phyloP scores from a whole-genome alignment of 2,113 vertebrate species.

The Anolis carolinensis region DNA sequence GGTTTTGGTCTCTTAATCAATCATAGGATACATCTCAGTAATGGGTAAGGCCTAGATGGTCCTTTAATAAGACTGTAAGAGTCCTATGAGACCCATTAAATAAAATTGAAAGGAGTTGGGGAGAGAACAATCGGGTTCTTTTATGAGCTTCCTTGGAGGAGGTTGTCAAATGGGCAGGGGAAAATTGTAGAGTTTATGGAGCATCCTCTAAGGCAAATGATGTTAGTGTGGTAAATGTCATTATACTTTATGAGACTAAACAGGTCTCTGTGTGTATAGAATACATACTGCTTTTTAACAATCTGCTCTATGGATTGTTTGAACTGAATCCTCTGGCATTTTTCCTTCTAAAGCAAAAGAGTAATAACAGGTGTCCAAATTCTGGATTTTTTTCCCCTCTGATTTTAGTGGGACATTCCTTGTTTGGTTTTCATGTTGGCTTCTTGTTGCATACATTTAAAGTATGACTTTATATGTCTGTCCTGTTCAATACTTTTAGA shows the following conservation, averaged over 20 bases:
- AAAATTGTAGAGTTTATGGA: conserved; percentile 19
- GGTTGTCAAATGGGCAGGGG: conserved; percentile 3
- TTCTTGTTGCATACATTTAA: neutral
- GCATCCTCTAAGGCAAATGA: neutral
- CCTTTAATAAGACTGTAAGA: conserved; percentile 25
- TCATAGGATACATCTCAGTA: conserved; percentile 20
- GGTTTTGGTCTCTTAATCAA: conserved; percentile 14
- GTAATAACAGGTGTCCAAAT: neutral
- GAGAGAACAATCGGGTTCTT: conserved; percentile 18
- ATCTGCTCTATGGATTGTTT: neutral
- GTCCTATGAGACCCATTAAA: conserved; percentile 21
- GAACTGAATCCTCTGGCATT: neutral
- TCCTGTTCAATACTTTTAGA: neutral
- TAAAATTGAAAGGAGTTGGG: conserved; percentile 1
- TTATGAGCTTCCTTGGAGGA: conserved; percentile 14
- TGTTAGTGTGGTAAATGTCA: conserved; percentile 25
- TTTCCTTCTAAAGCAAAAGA: neutral
- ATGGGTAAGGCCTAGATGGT: conserved; percentile 4
- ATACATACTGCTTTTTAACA: conserved; percentile 18
- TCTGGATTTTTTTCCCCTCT: neutral
- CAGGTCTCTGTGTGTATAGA: neutral
- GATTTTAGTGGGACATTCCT: neutral
- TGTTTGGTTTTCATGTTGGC: neutral
- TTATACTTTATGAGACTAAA: conserved; percentile 14
- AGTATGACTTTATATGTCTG: neutral